Evolutionary conservation across 2,797 vertebrate species (phyloP).

Genomic region (Mionectes olivaceus): DNA sequence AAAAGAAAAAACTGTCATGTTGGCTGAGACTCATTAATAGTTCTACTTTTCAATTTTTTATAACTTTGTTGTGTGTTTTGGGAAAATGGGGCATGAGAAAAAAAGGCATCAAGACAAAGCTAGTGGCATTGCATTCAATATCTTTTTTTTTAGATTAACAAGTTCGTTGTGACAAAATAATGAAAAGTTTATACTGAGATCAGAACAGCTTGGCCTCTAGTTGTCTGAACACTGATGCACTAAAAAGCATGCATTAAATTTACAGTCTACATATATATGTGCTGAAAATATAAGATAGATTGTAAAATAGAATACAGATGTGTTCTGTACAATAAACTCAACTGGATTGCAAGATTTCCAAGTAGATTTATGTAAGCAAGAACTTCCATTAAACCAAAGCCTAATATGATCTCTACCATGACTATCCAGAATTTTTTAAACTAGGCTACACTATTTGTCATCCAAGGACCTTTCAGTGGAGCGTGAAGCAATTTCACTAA

Average conservation of each 20-base stretch:
- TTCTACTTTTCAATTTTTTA: conserved; percentile 39
- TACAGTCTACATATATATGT: neutral
- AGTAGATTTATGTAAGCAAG: neutral
- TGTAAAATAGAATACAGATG: neutral
- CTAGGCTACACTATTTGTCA: neutral
- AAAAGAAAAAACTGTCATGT: neutral
- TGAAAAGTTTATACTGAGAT: neutral
- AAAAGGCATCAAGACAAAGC: neutral
- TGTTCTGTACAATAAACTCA: neutral
- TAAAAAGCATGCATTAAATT: neutral
- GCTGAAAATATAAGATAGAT: neutral
- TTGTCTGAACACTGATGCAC: neutral
- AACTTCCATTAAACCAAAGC: neutral
- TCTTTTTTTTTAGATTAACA: neutral
- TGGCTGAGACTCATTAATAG: neutral
- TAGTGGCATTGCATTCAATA: neutral
- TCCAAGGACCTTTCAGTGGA: neutral
- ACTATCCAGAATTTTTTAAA: neutral
- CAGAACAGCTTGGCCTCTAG: neutral
- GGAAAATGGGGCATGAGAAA: neutral
- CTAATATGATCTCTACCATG: neutral
- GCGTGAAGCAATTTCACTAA: neutral
- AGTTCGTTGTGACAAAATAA: neutral
- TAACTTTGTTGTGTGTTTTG: neutral
- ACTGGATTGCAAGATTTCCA: neutral